These are phyloP conservation scores for Araneus ventricosus DNA, from an alignment of 1,140 invertebrate species.

Conservation along the genomic window DNA sequence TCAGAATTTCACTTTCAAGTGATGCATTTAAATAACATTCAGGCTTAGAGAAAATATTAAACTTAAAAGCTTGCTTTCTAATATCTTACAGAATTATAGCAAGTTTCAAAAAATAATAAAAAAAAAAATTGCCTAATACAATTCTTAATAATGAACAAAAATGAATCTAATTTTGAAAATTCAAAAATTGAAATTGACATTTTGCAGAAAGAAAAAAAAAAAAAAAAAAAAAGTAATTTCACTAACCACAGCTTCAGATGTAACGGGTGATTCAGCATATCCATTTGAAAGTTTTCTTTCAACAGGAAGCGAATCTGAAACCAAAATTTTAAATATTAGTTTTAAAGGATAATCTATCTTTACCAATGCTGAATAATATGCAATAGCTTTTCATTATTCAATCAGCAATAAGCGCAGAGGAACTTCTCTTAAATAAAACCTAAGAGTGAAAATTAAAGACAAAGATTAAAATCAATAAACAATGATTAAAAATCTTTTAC, in stretches of 20 bases:
- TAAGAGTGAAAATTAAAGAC: too few species aligned
- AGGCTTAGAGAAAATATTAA: too few species aligned
- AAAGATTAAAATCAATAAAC: too few species aligned
- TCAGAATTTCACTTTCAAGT: too few species aligned
- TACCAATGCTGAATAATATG: too few species aligned
- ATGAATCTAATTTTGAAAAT: background rate
- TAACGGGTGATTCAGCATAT: constrained; percentile 42
- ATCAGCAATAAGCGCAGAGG: too few species aligned
- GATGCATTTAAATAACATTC: too few species aligned
- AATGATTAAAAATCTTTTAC: too few species aligned
- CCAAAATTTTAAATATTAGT: background rate
- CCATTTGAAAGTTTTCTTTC: constrained; percentile 65
- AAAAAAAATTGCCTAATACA: background rate
- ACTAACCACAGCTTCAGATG: constrained; percentile 59
- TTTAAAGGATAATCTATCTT: background rate
- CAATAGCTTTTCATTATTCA: too few species aligned
- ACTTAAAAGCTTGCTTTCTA: too few species aligned
- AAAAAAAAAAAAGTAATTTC: background rate
- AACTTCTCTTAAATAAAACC: too few species aligned
- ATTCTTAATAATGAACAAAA: background rate
- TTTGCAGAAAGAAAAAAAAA: background rate
- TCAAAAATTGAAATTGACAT: background rate
- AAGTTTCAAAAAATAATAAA: background rate
- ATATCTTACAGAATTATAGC: too few species aligned
- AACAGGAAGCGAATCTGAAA: constrained; percentile 32